These are phyloP conservation scores for Megaceryle torquata DNA, from an alignment of 2,113 vertebrate genomes.

Conservation along the genomic window DNA sequence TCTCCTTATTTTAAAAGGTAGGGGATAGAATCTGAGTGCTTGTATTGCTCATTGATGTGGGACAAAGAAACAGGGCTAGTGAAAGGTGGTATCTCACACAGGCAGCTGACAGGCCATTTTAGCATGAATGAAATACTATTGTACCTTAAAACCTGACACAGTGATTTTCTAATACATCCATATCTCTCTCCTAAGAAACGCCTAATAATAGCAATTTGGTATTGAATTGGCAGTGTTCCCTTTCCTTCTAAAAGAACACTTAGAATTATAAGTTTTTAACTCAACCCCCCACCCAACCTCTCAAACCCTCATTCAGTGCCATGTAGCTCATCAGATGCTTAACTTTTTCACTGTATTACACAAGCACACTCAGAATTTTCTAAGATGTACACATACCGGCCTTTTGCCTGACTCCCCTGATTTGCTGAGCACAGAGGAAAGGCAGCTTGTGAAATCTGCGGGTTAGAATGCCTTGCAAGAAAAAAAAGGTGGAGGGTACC, in stretches of 20 bases:
- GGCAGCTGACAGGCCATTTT: background rate
- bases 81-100: background rate
- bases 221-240: background rate
- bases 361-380: accelerated
- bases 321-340: background rate
- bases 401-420: background rate
- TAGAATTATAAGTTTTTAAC: background rate
- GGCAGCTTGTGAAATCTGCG: background rate
- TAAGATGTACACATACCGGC: background rate
- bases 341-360: background rate
- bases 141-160: background rate
- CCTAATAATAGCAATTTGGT: background rate
- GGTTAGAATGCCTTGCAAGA: background rate
- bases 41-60: background rate
- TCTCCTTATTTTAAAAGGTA: background rate
- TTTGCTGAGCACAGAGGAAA: background rate
- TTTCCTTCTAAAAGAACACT: background rate
- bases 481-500: background rate
- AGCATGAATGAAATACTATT: background rate
- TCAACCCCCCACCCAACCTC: background rate
- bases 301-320: background rate
- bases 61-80: background rate
- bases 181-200: background rate
- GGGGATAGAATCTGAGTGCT: background rate
- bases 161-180: background rate